Base-by-base conservation (phyloP, 2,888 invertebrate genomes). In the Drosophila antonietae region DNA sequence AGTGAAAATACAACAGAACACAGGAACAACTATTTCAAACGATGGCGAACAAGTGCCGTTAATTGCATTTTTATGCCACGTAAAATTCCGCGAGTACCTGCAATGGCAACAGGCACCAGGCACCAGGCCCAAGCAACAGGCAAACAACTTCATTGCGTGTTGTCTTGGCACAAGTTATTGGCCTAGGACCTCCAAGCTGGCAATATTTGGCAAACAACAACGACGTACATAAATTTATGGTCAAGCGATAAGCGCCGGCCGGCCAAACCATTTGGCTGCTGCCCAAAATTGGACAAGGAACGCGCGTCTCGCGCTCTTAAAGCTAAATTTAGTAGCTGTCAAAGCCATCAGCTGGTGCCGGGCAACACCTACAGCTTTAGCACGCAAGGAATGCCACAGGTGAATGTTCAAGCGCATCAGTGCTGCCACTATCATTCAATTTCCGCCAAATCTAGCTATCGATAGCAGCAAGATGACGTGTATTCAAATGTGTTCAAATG, bases 261-360 rank as follows among this genome's bases (percentile, higher is more conserved):
- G 43, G 39, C 23, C 41, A 65, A 69, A 59, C 47, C 46, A 59
- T 63, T 65, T 33, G 55, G 62, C 20, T 52, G 64, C 68, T 75
- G 83, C 80, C 85, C 88, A 86, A 86, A 86, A 88, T 88, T 88
- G 85, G 85, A 86, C 88, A 86, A 80, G 85, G 76, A 88, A 88
- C 86, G 88, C 76, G 86, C 85, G 86, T 83, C 73, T 64, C 53
- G 66, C 63, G 60, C 78, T 76, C 75, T 78, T 78, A 62, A 80
- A 78, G 80, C 73, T 75, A 77, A 86, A 88, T 88, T 88, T 86
- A 86, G 86, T 88, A 87, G 86, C 89, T 87, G 86, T 87, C 86
- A 87, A 87, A 88, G 84, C 79, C 85, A 86, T 86, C 88, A 88
- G 86, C 86, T 82, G 79, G 74, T 82, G 88, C 86, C 74, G 75